phyloP scores from a whole-genome alignment of 2,113 vertebrate species.

The Tachuris rubrigastra region DNA sequence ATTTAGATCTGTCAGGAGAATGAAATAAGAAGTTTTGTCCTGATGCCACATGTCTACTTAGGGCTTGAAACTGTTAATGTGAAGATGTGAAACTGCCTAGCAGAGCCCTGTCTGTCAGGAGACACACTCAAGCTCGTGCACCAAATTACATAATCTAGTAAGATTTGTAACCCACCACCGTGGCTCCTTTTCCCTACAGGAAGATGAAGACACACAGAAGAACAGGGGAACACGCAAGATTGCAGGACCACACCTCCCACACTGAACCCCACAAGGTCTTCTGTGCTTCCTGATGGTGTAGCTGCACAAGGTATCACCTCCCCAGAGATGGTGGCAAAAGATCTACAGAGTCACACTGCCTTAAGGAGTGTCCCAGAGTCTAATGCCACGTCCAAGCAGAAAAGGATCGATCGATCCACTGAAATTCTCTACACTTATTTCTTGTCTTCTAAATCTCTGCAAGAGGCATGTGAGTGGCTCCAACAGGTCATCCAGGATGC shows the following conservation, averaged over 20 bases:
- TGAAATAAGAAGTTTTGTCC: neutral
- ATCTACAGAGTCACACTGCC: neutral
- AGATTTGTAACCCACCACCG: neutral
- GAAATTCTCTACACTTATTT: neutral
- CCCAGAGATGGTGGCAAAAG: neutral
- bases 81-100: neutral
- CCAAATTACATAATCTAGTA: neutral
- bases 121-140: neutral
- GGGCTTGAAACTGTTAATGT: neutral
- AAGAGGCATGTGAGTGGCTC: neutral
- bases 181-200: rapidly evolving
- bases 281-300: neutral
- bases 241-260: neutral
- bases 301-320: neutral
- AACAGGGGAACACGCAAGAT: rapidly evolving
- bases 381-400: neutral
- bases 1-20: neutral
- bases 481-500: neutral
- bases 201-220: neutral
- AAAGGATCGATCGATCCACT: neutral
- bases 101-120: neutral
- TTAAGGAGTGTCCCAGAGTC: neutral
- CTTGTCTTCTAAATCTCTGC: neutral
- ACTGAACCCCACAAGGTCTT: neutral
- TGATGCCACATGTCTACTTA: rapidly evolving